Evolutionary conservation across 2,888 invertebrate genomes (phyloP).

Genomic region (Calameuta filiformis): DNA sequence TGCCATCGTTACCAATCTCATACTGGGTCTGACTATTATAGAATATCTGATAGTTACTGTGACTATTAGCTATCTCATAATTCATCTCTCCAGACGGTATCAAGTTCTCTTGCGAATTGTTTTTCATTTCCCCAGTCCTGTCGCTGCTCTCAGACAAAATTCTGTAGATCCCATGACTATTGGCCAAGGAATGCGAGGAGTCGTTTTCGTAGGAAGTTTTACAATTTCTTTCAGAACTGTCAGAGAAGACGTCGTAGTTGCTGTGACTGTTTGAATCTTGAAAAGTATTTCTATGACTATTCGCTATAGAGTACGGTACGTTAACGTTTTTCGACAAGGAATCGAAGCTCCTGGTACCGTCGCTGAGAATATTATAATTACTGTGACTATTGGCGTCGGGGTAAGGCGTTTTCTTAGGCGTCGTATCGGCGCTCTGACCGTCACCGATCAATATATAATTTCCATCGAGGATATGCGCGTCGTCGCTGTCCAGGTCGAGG

Average conservation of each 20-base stretch:
- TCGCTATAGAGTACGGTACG: slow-evolving; percentile 32
- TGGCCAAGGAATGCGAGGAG: slow-evolving; percentile 40
- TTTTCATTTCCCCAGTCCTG: slow-evolving; percentile 19
- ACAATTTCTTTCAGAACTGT: slow-evolving; percentile 26
- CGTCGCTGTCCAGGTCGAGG: slow-evolving; percentile 33
- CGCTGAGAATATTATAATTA: slow-evolving; percentile 35
- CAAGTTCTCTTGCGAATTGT: slow-evolving; percentile 25
- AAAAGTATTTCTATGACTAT: slow-evolving; percentile 38
- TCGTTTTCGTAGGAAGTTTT: slow-evolving; percentile 22
- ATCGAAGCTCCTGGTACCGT: slow-evolving; percentile 21
- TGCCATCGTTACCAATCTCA: slow-evolving; percentile 1
- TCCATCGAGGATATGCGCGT: slow-evolving; percentile 31
- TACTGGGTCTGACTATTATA: slow-evolving; percentile 43
- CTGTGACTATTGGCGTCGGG: slow-evolving; percentile 45
- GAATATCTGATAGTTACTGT: slow-evolving; percentile 50
- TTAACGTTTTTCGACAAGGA: background rate
- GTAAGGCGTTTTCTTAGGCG: slow-evolving; percentile 31
- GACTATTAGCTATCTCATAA: slow-evolving; percentile 54
- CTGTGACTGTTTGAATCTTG: slow-evolving; percentile 37
- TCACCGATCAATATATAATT: slow-evolving; percentile 42
- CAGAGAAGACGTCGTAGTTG: slow-evolving; percentile 35
- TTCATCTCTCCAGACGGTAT: slow-evolving; percentile 25
- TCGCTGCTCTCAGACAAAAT: slow-evolving; percentile 35
- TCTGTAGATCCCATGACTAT: slow-evolving; percentile 48
- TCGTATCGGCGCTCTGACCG: slow-evolving; percentile 26